Evolutionary conservation across 2,797 vertebrate species (phyloP).

Genomic region (Chrosomus eos): DNA sequence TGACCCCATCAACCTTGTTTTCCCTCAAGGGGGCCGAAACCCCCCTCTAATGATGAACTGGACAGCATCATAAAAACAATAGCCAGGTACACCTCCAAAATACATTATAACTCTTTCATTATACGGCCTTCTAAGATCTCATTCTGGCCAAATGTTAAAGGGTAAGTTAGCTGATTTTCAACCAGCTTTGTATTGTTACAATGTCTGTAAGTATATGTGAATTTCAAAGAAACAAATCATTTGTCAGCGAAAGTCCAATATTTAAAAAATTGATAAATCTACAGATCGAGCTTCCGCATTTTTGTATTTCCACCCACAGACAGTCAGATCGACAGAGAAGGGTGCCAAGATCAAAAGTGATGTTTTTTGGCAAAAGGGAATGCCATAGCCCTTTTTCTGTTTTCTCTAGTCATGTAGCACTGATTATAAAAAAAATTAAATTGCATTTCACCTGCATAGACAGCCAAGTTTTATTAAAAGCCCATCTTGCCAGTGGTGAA

Average conservation of each 20-base stretch:
- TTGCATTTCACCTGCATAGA: not conserved
- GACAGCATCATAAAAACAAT: constrained; percentile 96
- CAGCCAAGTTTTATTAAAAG: not conserved
- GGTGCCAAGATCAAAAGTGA: not conserved
- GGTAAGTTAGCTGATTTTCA: not conserved
- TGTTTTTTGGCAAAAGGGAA: not conserved
- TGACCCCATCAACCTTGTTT: constrained; percentile 97
- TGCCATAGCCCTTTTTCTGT: not conserved
- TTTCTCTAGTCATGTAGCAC: not conserved
- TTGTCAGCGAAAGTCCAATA: not conserved
- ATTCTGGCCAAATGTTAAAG: not conserved
- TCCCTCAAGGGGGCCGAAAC: constrained; percentile 91
- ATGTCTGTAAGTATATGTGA: not conserved
- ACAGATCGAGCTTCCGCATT: too few relatives aligned
- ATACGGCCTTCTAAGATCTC: not conserved
- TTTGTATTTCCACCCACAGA: too few relatives aligned
- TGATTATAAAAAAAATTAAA: too few relatives aligned
- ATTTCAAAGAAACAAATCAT: not conserved
- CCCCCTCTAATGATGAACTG: constrained; percentile 93
- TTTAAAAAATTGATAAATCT: too few relatives aligned
- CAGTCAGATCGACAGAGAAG: not conserved
- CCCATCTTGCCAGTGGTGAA: not conserved
- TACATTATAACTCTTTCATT: not conserved
- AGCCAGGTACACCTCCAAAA: constrained; percentile 78
- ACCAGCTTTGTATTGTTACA: not conserved